phyloP scores from a whole-genome alignment of 2,113 vertebrate genomes.

The Sturnira hondurensis region DNA sequence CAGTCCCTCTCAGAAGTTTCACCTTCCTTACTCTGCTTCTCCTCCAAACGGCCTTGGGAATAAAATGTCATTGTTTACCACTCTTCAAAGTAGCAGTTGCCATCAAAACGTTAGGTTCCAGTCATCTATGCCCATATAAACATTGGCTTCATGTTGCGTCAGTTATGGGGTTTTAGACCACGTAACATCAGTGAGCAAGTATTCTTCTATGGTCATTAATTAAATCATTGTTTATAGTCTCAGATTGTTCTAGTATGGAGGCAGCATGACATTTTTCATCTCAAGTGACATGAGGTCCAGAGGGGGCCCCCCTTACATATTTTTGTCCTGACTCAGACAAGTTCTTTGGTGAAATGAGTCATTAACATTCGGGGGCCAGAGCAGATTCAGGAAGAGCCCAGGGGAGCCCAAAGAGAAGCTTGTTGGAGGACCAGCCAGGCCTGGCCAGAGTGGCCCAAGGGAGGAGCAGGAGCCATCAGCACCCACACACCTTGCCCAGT shows the following conservation, averaged over 20 bases:
- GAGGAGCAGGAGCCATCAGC: constrained; percentile 13
- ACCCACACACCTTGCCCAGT: constrained; percentile 62
- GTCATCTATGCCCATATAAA: constrained; percentile 54
- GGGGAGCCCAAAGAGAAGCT: constrained; percentile 42
- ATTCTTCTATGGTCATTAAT: constrained; percentile 68
- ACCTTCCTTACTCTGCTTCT: not conserved
- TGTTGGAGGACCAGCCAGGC: constrained; percentile 23
- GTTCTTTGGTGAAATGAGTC: constrained; percentile 63
- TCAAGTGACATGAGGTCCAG: constrained; percentile 56
- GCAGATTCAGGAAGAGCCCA: constrained; percentile 21
- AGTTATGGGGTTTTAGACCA: constrained; percentile 62
- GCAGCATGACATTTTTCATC: constrained; percentile 57
- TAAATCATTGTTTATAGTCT: constrained; percentile 68
- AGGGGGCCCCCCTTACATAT: not conserved
- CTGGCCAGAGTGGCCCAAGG: constrained; percentile 59
- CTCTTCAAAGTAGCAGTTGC: constrained; percentile 39
- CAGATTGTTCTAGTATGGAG: constrained; percentile 64
- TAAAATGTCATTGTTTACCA: constrained; percentile 41
- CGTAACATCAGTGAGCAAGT: constrained; percentile 50
- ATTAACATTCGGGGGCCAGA: constrained; percentile 54
- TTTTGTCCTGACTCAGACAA: constrained; percentile 49
- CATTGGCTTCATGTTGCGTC: constrained; percentile 57
- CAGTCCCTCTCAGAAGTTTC: not conserved
- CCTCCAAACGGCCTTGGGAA: not conserved
- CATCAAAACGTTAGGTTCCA: constrained; percentile 56